phyloP scores from a whole-genome alignment of 2,888 invertebrate genomes.

The Eupeodes latifasciatus region DNA sequence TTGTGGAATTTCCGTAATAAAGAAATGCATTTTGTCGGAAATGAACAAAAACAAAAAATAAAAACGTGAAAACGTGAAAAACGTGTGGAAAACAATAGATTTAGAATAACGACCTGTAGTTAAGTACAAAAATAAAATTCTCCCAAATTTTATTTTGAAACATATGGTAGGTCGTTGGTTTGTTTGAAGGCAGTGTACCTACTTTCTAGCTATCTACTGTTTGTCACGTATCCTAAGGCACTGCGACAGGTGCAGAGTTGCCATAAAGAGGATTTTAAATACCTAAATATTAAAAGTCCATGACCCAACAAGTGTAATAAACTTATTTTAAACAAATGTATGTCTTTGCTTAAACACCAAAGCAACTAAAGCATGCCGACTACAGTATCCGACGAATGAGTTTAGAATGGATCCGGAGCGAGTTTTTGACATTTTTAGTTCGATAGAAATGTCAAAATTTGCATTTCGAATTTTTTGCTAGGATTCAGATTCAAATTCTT shows the following conservation, averaged over 20 bases:
- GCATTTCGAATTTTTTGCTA: too few species aligned
- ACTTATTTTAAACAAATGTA: too few species aligned
- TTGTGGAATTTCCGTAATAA: slow-evolving; percentile 35
- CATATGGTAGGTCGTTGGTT: not conserved
- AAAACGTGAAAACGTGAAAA: not conserved
- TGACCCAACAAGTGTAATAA: too few species aligned
- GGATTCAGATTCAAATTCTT: too few species aligned
- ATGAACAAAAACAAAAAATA: slow-evolving; percentile 19
- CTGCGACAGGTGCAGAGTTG: slow-evolving; percentile 10
- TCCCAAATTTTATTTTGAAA: not conserved
- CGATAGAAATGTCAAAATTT: too few species aligned
- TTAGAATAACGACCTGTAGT: not conserved
- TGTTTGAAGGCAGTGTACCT: not conserved
- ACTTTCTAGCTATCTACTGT: slow-evolving; percentile 48
- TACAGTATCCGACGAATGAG: too few species aligned
- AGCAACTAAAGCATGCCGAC: too few species aligned
- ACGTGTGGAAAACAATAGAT: slow-evolving; percentile 29
- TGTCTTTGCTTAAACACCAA: too few species aligned
- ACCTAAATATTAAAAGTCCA: too few species aligned
- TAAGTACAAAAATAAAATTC: slow-evolving; percentile 4
- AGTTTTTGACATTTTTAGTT: too few species aligned
- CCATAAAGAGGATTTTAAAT: not conserved
- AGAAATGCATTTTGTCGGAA: slow-evolving; percentile 60
- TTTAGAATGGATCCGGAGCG: too few species aligned
- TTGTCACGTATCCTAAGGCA: slow-evolving; percentile 39